Evolutionary conservation across 2,888 invertebrate species (phyloP).

Genomic region (Cacoxenus indagator): DNA sequence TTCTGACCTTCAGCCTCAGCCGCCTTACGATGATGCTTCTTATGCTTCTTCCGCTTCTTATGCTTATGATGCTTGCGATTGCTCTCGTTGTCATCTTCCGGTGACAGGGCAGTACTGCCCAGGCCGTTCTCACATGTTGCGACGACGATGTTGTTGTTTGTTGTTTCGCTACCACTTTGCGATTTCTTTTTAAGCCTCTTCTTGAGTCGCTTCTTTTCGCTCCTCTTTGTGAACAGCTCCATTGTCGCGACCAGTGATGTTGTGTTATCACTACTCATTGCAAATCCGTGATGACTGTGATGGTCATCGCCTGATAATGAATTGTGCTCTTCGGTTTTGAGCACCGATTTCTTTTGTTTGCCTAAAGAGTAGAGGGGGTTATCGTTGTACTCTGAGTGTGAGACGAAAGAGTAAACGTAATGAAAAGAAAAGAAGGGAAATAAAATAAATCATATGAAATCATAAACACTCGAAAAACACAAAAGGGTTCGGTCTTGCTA

Average conservation of each 20-base stretch:
- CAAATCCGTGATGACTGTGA: conserved; percentile 47
- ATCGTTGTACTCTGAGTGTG: conserved; percentile 67
- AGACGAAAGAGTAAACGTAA: conserved; percentile 16
- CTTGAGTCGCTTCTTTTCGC: conserved; percentile 66
- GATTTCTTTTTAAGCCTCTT: conserved; percentile 64
- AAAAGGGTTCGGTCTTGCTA: too few species aligned
- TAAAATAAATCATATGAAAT: conserved; percentile 46
- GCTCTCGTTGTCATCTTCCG: conserved; percentile 39
- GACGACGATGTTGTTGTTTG: neutral
- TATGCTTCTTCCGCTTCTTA: conserved; percentile 85
- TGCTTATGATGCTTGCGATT: conserved; percentile 80
- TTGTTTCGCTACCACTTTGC: conserved; percentile 41
- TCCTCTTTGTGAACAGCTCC: conserved; percentile 65
- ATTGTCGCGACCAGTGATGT: conserved; percentile 55
- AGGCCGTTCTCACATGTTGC: conserved; percentile 35
- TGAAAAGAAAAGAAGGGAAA: conserved; percentile 34
- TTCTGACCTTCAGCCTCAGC: conserved; percentile 33
- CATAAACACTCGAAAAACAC: conserved; percentile 24
- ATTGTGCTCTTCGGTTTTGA: conserved; percentile 29
- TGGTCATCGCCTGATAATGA: conserved; percentile 45
- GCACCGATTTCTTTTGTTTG: conserved; percentile 62
- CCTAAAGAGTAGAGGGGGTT: conserved; percentile 69
- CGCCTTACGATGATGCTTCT: conserved; percentile 75
- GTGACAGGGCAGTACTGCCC: conserved; percentile 22
- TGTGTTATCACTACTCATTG: conserved; percentile 51